Conservation (phyloP, 2,797 vertebrate genomes). For the Microctenopoma stevenorrisi region DNA sequence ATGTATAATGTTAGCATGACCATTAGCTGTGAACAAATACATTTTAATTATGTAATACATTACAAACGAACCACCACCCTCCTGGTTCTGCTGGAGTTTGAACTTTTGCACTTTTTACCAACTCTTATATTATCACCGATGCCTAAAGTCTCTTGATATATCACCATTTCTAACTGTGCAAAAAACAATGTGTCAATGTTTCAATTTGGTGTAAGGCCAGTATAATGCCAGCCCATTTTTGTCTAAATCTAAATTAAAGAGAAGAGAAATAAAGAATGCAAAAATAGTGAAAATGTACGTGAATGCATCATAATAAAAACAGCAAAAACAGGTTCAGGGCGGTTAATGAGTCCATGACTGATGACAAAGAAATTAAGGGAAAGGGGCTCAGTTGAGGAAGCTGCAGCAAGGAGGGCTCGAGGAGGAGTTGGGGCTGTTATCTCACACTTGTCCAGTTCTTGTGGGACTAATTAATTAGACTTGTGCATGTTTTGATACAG, state of each 20-base stretch:
- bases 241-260: not conserved
- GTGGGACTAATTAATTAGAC: slow-evolving; percentile 70
- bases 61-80: too few relatives aligned
- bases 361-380: slow-evolving; percentile 5
- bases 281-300: not conserved
- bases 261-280: not conserved
- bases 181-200: too few relatives aligned
- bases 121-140: too few relatives aligned
- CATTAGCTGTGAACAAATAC: too few relatives aligned
- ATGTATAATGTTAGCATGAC: too few relatives aligned
- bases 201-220: too few relatives aligned
- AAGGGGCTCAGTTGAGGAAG: slow-evolving; percentile 5
- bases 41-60: too few relatives aligned
- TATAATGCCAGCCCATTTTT: not conserved
- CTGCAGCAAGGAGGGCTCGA: slow-evolving; percentile 2
- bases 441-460: slow-evolving; percentile 50
- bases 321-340: not conserved
- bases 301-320: too few relatives aligned
- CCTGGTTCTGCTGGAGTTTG: too few relatives aligned
- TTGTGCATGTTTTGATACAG: slow-evolving; percentile 47
- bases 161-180: too few relatives aligned
- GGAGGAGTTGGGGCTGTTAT: slow-evolving; percentile 31
- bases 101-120: too few relatives aligned
- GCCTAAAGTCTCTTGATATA: too few relatives aligned
- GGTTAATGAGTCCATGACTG: slow-evolving; percentile 7